These are phyloP conservation scores for Atherix ibis DNA, from an alignment of 2,888 invertebrate species.

Conservation along the genomic window DNA sequence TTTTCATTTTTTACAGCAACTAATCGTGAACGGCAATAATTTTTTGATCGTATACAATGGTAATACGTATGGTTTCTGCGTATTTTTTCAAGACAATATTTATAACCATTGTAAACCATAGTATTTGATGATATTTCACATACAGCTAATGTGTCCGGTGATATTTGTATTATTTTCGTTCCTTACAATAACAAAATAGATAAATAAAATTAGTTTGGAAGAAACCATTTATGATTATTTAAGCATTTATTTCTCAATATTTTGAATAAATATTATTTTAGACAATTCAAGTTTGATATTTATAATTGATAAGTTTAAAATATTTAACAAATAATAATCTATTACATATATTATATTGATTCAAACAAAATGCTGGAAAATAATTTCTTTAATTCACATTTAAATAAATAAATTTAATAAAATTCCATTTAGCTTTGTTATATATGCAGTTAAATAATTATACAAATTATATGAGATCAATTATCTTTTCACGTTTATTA, in stretches of 20 bases:
- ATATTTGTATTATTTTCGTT: constrained; percentile 5
- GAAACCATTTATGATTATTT: too few species aligned
- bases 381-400: not conserved
- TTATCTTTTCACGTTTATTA: too few species aligned
- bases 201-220: too few species aligned
- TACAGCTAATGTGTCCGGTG: constrained; percentile 7
- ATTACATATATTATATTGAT: too few species aligned
- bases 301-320: too few species aligned
- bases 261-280: too few species aligned
- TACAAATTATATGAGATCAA: not conserved
- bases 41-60: constrained; percentile 4
- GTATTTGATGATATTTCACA: constrained; percentile 1
- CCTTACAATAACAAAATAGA: constrained; percentile 1
- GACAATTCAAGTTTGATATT: too few species aligned
- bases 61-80: constrained; percentile 9
- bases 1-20: constrained; percentile 2
- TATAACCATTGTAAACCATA: constrained; percentile 6
- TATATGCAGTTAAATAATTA: not conserved
- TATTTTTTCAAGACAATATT: constrained; percentile 8
- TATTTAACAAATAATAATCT: too few species aligned
- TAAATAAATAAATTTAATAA: not conserved
- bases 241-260: too few species aligned
- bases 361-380: too few species aligned
- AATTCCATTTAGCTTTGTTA: not conserved
- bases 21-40: constrained; percentile 8